Conservation (phyloP, 2,797 vertebrate species). For the Acanthurus lineatus region DNA sequence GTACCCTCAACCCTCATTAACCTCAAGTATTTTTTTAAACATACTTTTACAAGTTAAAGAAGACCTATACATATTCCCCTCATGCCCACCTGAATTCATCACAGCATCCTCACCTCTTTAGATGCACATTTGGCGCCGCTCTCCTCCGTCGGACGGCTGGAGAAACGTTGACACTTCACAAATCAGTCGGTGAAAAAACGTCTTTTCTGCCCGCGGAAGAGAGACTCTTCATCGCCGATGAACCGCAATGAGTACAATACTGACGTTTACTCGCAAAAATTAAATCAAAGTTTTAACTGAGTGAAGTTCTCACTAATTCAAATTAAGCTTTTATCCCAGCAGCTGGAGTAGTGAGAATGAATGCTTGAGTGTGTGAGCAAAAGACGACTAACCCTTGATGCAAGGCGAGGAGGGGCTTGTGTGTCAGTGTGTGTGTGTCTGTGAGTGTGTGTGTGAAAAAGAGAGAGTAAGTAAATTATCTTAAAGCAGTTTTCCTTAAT, state of each 20-base stretch:
- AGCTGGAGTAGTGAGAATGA: not conserved
- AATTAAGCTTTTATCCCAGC: not conserved
- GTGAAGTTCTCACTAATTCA: not conserved
- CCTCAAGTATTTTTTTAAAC: too few species aligned
- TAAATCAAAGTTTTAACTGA: not conserved
- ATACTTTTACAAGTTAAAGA: not conserved
- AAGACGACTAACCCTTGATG: slow-evolving; percentile 27
- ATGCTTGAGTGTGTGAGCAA: not conserved
- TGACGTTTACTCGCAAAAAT: not conserved
- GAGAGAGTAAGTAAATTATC: not conserved
- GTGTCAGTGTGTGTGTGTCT: slow-evolving; percentile 25
- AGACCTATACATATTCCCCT: fast-evolving
- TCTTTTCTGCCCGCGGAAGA: not conserved
- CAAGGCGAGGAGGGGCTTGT: slow-evolving; percentile 49
- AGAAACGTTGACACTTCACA: not conserved
- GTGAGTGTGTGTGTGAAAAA: slow-evolving; percentile 8
- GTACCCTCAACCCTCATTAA: too few species aligned
- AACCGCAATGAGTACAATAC: fast-evolving
- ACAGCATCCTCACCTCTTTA: slow-evolving; percentile 39
- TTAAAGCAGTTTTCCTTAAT: not conserved
- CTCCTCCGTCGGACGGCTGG: not conserved
- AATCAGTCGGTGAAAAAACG: slow-evolving; percentile 18
- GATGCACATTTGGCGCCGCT: slow-evolving; percentile 28
- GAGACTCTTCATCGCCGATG: slow-evolving; percentile 6
- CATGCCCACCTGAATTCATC: not conserved